phyloP scores from a whole-genome alignment of 1,140 invertebrate species.

The Zaprionus taronus region DNA sequence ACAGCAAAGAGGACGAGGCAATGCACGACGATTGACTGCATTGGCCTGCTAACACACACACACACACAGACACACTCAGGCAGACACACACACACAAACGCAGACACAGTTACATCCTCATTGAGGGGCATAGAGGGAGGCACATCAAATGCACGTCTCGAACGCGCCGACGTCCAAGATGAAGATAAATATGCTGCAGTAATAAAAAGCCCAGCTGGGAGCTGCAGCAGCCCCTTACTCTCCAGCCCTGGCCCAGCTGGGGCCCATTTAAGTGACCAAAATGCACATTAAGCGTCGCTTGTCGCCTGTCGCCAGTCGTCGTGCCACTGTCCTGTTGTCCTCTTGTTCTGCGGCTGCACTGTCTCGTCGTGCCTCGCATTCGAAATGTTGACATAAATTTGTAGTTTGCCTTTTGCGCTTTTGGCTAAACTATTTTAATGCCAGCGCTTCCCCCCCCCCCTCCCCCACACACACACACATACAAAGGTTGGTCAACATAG shows the following conservation, averaged over 20 bases:
- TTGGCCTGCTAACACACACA: conserved; percentile 31
- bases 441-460: not conserved
- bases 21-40: conserved; percentile 61
- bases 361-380: conserved; percentile 57
- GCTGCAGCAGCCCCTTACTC: not conserved
- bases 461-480: not conserved
- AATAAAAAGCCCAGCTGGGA: conserved; percentile 52
- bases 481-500: conserved; percentile 41
- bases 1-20: conserved; percentile 53
- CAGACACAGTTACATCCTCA: conserved; percentile 7
- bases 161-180: conserved; percentile 61
- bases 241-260: conserved; percentile 34
- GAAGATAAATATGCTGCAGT: conserved; percentile 69
- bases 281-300: conserved; percentile 61
- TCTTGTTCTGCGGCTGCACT: conserved; percentile 40
- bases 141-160: conserved; percentile 67
- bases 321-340: conserved; percentile 17
- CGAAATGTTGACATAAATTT: conserved; percentile 67
- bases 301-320: conserved; percentile 37
- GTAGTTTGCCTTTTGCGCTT: conserved; percentile 60
- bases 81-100: conserved; percentile 27
- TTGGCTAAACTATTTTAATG: conserved; percentile 63
- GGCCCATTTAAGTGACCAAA: conserved; percentile 63
- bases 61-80: conserved; percentile 20
- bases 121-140: not conserved